phyloP scores from a whole-genome alignment of 2,113 vertebrate genomes.

The Lipotes vexillifer region DNA sequence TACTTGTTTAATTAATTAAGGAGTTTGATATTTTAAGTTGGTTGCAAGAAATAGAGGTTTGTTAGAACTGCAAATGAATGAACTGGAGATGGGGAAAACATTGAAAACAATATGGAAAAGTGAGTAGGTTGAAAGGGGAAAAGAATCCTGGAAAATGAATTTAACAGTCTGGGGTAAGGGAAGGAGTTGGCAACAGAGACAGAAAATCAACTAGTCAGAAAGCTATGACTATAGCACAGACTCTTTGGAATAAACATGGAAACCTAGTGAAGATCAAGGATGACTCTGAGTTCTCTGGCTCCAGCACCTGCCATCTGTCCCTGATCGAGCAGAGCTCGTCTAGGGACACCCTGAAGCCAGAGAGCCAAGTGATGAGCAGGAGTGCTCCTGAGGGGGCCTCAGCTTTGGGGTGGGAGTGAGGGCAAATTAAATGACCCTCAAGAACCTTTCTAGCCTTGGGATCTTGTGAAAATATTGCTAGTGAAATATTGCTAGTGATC shows the following conservation, averaged over 20 bases:
- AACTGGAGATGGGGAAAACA: not conserved
- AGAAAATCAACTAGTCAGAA: not conserved
- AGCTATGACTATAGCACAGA: not conserved
- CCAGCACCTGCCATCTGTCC: not conserved
- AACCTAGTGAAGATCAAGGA: not conserved
- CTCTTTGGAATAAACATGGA: not conserved
- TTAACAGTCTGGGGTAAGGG: not conserved
- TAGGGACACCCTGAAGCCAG: not conserved
- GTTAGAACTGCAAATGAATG: not conserved
- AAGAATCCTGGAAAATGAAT: not conserved
- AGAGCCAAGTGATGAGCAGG: not conserved
- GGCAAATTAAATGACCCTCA: not conserved
- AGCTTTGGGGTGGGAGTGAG: not conserved
- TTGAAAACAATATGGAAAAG: not conserved
- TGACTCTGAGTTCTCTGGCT: not conserved
- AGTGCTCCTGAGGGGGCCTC: not conserved
- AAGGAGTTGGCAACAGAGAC: not conserved
- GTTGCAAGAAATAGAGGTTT: not conserved
- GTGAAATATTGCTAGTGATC: not conserved
- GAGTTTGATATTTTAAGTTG: not conserved
- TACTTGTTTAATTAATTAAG: not conserved
- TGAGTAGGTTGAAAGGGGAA: not conserved
- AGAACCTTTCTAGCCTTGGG: not conserved
- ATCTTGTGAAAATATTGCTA: not conserved
- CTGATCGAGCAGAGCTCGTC: not conserved